Evolutionary conservation across 2,888 invertebrate species (phyloP).

Genomic region (Drosophila sordidula): DNA sequence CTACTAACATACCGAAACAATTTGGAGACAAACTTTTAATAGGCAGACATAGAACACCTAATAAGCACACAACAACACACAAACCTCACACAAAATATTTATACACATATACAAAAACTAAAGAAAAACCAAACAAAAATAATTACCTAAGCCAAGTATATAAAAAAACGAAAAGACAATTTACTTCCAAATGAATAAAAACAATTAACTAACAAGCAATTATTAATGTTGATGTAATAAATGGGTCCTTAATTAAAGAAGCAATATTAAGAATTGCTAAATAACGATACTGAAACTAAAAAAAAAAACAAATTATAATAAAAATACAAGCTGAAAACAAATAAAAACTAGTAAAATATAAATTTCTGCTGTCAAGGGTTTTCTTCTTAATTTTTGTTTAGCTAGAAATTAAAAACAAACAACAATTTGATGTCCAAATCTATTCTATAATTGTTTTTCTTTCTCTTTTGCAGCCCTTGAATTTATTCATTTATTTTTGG

Average conservation of each 20-base stretch:
- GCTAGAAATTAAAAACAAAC: not conserved
- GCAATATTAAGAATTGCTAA: conserved; percentile 55
- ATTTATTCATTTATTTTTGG: too few species aligned
- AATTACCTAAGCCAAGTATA: conserved; percentile 32
- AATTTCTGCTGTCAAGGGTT: conserved; percentile 20
- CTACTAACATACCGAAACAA: conserved; percentile 25
- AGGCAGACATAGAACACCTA: conserved; percentile 38
- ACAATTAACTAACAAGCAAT: conserved; percentile 49
- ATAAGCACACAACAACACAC: conserved; percentile 68
- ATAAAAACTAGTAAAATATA: conserved; percentile 6
- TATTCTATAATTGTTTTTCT: not conserved
- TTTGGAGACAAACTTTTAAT: conserved; percentile 33
- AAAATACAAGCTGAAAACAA: not conserved
- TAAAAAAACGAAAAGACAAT: conserved; percentile 29
- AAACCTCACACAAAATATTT: conserved; percentile 69
- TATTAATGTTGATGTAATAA: conserved; percentile 34
- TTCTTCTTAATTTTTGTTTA: not conserved
- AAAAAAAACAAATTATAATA: conserved; percentile 7
- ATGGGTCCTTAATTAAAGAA: conserved; percentile 45
- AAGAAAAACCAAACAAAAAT: not conserved
- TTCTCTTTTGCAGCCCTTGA: too few species aligned
- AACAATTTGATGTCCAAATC: too few species aligned
- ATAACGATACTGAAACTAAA: conserved; percentile 23
- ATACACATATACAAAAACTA: conserved; percentile 43
- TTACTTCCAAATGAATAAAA: conserved; percentile 49